Base-by-base conservation (phyloP, 2,888 invertebrate species). In the Digitonthophagus gazella region DNA sequence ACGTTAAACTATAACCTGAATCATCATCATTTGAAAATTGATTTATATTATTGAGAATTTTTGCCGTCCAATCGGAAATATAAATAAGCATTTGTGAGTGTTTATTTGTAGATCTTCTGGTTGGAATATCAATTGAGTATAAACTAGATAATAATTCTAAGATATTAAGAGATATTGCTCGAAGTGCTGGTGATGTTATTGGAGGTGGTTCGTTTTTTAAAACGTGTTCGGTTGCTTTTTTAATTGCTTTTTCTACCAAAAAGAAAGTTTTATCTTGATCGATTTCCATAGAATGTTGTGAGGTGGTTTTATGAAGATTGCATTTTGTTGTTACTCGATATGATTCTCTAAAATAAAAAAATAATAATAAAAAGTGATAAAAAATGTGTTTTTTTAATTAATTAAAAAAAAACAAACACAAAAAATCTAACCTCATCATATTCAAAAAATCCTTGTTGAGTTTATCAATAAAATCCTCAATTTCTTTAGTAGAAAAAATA, bases 71-170 rank as follows among this genome's bases (percentile, higher is more conserved):
- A 70, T 82, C 82, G 1, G 81, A 75, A 0, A 80, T 72, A 22
- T 77, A 73, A 15, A 80, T 76, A 58, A 82, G 72, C 69, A 82
- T 81, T 8, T 69, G 64, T 2, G 79, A 77, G 1, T 71, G 55
- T 67, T 75, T 72, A 74, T 74, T 74, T 18, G 19, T 68, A 28
- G 71, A 68, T 5, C 68, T 67, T 93, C 93, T 87, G 96, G 97
- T 83, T 93, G 97, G 87, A 91, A 97, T 84, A 90, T 92, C 86
- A 93, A 98, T 81, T 94, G 97, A 95, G 93, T 96, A 79, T 75
- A 88, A 83, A 73, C 86, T 85, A 67, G 87, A 86, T 2, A 88
- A 84, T 72, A 86, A 82, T 73, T 87, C 86, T 73, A 88, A 76
- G n/a, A 88, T 85, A 1, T 86, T 85, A 72, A 88, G 86, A 2